Base-by-base conservation (phyloP, 1,140 invertebrate species). In the Anastatus disparis region DNA sequence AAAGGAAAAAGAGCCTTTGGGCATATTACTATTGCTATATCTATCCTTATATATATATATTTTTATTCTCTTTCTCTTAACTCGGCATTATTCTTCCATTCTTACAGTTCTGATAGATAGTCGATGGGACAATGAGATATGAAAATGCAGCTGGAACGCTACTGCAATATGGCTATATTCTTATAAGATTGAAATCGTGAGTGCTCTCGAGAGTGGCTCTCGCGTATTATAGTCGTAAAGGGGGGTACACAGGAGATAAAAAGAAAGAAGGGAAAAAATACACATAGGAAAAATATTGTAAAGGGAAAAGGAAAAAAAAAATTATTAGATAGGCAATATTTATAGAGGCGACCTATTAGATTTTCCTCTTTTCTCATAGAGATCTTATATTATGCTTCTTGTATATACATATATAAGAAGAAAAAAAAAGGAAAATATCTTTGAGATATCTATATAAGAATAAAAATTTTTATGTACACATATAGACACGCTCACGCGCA, bases 101-200 rank as follows among this genome's bases (percentile, higher is more conserved):
- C 67, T 69, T 40, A 44, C 55, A 8, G n/a, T n/a, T 68, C 67
- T 62, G 67, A 62, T 69, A 69, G 67, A 53, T 69, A 62, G 56
- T 63, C 68, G 68, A 70, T 70, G 59, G 68, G 68, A 70, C 59
- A 63, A 53, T 63, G 68, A 52, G 68, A 70, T 70, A 70, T 63
- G 59, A 56, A 70, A 70, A 63, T 70, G 48, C 59, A 48, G 46
- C 27, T 44, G 56, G 55, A 59, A 44, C 55, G 50, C 59, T 70
- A 55, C 59, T 50, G 58, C 68, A 52, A 42, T 12, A 31, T 20
- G 58, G 31, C 38, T n/a, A n/a, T n/a, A n/a, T n/a, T n/a, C n/a
- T n/a, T n/a, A n/a, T 12, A 55, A 62, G 59, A 70, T 64, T 63
- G 58, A 63, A 63, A 63, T 64, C 68, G 29, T 67, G 53, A n/a